A percentile compares a stretch with the other conserved stretches of the same genome.
Conservation (phyloP, 2,797 vertebrate species). For the Manis pentadactyla region DNA sequence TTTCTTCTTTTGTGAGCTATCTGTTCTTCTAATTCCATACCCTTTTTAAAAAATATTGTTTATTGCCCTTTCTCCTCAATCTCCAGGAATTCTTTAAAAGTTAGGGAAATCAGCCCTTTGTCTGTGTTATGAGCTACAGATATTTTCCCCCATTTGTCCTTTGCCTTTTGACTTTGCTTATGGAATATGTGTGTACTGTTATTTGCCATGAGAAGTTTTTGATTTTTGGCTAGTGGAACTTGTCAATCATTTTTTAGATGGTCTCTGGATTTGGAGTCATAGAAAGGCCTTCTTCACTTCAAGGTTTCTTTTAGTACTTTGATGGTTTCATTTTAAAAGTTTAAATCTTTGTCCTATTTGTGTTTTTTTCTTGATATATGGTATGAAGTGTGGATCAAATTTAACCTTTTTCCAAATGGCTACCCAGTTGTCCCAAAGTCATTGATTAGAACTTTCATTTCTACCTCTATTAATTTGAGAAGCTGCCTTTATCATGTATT, state of each 20-base stretch:
- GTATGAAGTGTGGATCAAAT: neutral
- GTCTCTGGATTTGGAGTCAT: neutral
- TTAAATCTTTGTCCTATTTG: conserved; percentile 21
- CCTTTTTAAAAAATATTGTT: neutral
- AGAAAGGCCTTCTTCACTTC: neutral
- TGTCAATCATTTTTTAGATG: neutral
- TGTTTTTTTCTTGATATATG: neutral
- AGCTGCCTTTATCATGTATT: neutral
- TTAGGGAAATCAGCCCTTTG: neutral
- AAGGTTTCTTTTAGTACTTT: neutral
- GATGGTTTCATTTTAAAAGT: neutral
- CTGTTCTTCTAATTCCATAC: neutral
- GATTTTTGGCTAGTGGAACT: neutral
- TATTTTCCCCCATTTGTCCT: neutral
- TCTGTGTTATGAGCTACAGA: conserved; percentile 1
- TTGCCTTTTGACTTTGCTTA: neutral
- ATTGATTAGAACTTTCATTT: conserved; percentile 6
- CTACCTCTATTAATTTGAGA: neutral
- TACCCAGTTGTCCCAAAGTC: neutral
- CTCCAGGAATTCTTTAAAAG: neutral
- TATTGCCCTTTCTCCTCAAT: neutral
- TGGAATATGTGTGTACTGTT: neutral
- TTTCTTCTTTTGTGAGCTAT: neutral
- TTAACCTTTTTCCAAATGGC: neutral
- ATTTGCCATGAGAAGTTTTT: neutral